phyloP scores from a whole-genome alignment of 2,113 vertebrate genomes.

The Fulmarus glacialis region DNA sequence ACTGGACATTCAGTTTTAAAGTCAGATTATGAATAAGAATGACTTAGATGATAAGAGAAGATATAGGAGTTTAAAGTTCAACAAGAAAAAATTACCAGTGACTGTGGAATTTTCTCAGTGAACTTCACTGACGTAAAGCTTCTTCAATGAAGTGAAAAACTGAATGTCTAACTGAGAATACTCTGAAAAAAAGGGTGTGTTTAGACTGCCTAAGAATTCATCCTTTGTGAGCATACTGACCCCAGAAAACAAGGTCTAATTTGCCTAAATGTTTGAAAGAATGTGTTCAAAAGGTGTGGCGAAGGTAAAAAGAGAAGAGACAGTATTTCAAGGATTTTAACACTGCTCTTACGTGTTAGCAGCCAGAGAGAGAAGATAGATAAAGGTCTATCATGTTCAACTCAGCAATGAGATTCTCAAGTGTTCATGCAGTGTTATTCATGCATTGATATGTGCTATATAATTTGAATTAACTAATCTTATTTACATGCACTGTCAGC shows the following conservation, averaged over 20 bases:
- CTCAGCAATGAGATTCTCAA: background rate
- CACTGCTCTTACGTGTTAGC: background rate
- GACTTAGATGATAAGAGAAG: background rate
- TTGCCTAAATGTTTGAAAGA: background rate
- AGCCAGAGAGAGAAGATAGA: background rate
- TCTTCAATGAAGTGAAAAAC: background rate
- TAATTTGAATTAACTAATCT: background rate
- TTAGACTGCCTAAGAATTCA: background rate
- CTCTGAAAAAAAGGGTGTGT: fast-evolving
- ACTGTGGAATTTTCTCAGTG: background rate
- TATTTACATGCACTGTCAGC: background rate
- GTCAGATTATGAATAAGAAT: background rate
- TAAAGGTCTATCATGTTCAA: background rate
- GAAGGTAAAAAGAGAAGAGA: background rate
- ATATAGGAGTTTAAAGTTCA: background rate
- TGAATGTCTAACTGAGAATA: background rate
- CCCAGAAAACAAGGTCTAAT: background rate
- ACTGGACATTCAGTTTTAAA: background rate
- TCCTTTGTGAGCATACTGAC: background rate
- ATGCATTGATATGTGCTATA: background rate
- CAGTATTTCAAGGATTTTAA: background rate
- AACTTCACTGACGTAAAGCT: background rate
- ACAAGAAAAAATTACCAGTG: background rate
- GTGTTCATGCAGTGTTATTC: background rate
- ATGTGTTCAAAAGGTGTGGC: background rate